Evolutionary conservation across 2,888 invertebrate genomes (phyloP), one percentile per base, ranked within the genome.

Genomic region (Brachylomia viminalis): DNA sequence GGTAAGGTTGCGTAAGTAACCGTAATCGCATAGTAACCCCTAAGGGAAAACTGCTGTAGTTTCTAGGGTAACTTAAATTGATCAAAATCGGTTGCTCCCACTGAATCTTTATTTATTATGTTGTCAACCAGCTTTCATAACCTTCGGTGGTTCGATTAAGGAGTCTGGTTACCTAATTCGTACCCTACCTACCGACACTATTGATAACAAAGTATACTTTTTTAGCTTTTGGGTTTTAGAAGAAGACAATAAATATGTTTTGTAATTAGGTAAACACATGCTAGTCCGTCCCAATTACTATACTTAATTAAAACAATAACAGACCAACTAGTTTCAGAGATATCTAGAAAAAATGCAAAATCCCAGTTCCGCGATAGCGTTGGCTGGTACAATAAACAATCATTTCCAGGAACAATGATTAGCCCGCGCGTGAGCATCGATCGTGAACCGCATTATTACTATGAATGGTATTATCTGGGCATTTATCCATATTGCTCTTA

Each of bases 381-480:
- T 47, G 54, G 54, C 62, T 58, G 69, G 56, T 70, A 80, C 61
- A 58, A 72, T 69, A 82, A 88, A 77, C 79, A 86, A 84, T 74
- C 33, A 80, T 70, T 86, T 83, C 87, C 72, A 79, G 76, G 87
- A 88, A 88, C 64, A 74, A 62, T 69, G 83, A 86, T 86, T 73
- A 59, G 64, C 45, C n/a, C 75, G 88, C 85, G 85, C 87, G 80
- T 86, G 88, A 72, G 79, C 75, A 78, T 68, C 64, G 77, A 83
- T 84, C 87, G 73, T 88, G 84, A 70, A 75, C 70, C 70, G 85
- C 85, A 71, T 71, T 85, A 79, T 73, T 83, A 47, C 61, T 68
- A 79, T 66, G 74, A 83, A 83, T 73, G 42, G 70, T 70, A 85
- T 82, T 82, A 75, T 78, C 86, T 71, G 33, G n/a, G 62, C 30